Conservation (phyloP, 2,888 invertebrate species). For the Sclerodermus sp. region DNA sequence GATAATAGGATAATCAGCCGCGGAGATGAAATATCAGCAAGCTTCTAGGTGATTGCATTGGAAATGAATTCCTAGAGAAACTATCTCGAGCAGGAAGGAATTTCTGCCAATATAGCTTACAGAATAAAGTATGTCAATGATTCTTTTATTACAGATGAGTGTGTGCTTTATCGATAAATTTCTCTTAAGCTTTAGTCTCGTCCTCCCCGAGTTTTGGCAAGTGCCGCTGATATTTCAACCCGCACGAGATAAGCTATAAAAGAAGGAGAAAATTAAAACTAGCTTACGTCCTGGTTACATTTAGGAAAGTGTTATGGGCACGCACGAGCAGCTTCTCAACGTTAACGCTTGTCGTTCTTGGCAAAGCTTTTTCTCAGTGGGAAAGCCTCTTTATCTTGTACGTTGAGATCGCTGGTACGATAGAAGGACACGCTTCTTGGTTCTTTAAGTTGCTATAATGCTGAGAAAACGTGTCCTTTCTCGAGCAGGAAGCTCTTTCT, state of each 20-base stretch:
- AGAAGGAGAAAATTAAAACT: conserved; percentile 8
- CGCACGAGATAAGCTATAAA: too few species aligned
- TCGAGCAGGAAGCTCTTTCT: conserved; percentile 13
- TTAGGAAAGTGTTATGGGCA: conserved; percentile 14
- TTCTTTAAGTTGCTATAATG: not conserved
- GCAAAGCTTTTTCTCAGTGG: conserved; percentile 27
- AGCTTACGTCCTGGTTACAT: conserved; percentile 8
- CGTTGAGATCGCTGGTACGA: conserved; percentile 1
- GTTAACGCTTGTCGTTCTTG: too few species aligned
- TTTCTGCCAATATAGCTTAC: not conserved
- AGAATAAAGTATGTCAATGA: not conserved
- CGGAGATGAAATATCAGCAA: not conserved
- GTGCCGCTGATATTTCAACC: conserved; percentile 1
- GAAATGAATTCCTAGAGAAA: conserved; percentile 13
- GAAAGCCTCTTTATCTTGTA: conserved; percentile 4
- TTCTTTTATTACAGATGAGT: not conserved
- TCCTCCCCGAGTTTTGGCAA: not conserved
- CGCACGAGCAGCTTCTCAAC: too few species aligned
- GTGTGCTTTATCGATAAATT: not conserved
- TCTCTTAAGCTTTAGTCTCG: too few species aligned
- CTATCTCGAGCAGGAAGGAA: too few species aligned
- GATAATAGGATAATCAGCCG: conserved; percentile 1
- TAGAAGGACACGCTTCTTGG: conserved; percentile 15
- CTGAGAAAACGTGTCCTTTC: conserved; percentile 19
- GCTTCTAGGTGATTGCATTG: conserved; percentile 2